These are phyloP conservation scores for Lasioglossum lativentre DNA, from an alignment of 2,888 invertebrate genomes.

Conservation along the genomic window DNA sequence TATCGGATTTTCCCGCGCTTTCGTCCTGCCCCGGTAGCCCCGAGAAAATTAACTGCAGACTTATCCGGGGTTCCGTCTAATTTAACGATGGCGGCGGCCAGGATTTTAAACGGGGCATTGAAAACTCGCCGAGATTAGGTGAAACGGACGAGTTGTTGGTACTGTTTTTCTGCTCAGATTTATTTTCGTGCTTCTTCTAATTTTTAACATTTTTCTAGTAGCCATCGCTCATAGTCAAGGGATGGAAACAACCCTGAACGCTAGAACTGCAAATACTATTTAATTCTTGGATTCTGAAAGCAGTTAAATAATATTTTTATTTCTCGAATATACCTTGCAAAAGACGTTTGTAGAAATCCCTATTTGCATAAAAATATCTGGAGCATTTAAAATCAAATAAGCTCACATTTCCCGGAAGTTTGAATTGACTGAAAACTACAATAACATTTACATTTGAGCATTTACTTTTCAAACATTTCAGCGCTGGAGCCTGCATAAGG, in stretches of 20 bases:
- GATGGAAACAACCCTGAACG: background rate
- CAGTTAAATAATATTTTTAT: no score
- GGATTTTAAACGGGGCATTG: background rate
- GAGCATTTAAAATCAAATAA: background rate
- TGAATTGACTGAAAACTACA: background rate
- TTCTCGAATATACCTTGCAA: no score
- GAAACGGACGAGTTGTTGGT: no score
- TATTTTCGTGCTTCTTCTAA: no score
- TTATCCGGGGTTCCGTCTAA: conserved; percentile 35
- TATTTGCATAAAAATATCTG: no score
- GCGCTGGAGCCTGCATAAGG: background rate
- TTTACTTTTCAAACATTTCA: background rate
- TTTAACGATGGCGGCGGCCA: conserved; percentile 28
- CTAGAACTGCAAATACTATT: background rate
- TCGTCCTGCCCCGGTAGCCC: conserved; percentile 44
- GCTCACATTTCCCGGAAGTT: background rate
- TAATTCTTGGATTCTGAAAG: no score
- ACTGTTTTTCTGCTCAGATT: no score
- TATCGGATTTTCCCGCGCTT: conserved; percentile 62
- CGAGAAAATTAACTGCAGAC: conserved; percentile 56
- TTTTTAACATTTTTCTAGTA: no score
- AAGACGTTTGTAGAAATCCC: no score
- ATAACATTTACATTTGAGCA: background rate
- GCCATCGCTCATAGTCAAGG: no score
- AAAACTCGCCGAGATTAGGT: background rate